Percentiles rank a stretch among this genome's conserved stretches.
Conservation (phyloP, 2,797 vertebrate species). For the Malurus splendens region DNA sequence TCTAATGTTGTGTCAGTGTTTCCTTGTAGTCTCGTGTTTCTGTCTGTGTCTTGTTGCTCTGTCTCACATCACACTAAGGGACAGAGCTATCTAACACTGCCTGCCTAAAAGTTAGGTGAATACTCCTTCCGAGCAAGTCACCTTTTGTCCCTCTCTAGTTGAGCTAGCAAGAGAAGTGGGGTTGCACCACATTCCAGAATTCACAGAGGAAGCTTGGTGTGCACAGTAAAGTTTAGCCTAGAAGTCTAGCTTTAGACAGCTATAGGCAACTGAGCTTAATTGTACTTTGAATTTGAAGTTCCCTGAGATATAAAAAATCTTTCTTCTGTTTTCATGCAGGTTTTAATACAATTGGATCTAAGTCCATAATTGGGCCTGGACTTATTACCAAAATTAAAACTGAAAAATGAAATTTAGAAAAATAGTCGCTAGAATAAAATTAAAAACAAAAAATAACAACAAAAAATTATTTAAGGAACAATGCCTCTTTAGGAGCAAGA, state of each 20-base stretch:
- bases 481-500: not conserved
- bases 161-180: not conserved
- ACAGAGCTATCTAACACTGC: not conserved
- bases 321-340: not conserved
- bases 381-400: not conserved
- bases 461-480: not conserved
- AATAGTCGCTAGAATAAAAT: not conserved
- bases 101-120: not conserved
- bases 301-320: not conserved
- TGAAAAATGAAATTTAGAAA: not conserved
- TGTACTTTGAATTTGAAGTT: not conserved
- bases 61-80: not conserved
- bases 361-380: accelerated
- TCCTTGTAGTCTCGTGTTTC: not conserved
- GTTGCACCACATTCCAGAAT: not conserved
- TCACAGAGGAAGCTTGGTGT: not conserved
- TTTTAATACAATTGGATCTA: not conserved
- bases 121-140: not conserved
- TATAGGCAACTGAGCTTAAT: not conserved
- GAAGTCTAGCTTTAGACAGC: not conserved
- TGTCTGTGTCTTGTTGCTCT: not conserved
- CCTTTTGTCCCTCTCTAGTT: not conserved
- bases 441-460: not conserved
- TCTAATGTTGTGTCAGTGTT: not conserved
- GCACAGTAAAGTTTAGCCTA: not conserved